Conservation (phyloP, 2,888 invertebrate genomes). For the Gibbula magus region DNA sequence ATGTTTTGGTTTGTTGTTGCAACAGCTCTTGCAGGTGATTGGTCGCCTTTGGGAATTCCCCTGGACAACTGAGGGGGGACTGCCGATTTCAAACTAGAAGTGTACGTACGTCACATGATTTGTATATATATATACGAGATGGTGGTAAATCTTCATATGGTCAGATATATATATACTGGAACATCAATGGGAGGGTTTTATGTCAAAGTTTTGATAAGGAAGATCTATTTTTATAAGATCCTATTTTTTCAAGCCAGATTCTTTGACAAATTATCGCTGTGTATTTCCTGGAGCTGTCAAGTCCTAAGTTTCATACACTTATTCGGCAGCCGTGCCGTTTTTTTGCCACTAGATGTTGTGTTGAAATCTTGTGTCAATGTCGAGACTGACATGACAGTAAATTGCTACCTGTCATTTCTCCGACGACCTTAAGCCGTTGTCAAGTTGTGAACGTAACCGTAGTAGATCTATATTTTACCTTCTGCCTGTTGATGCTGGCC, state of each 20-base stretch:
- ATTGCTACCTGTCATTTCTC: conserved; percentile 7
- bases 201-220: conserved; percentile 31
- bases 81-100: neutral
- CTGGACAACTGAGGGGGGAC: conserved; percentile 22
- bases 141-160: conserved; percentile 17
- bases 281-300: neutral
- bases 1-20: conserved; percentile 23
- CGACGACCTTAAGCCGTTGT: conserved; percentile 19
- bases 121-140: conserved; percentile 26
- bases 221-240: conserved; percentile 35
- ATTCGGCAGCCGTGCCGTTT: conserved; percentile 1
- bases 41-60: conserved; percentile 8
- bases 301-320: conserved; percentile 18
- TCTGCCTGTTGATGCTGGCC: neutral
- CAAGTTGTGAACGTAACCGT: conserved; percentile 17
- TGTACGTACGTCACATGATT: conserved; percentile 10
- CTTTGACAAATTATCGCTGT: conserved; percentile 26
- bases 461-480: conserved; percentile 2
- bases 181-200: conserved; percentile 10
- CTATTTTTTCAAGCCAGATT: conserved; percentile 32
- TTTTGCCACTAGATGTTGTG: conserved; percentile 23
- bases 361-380: conserved; percentile 19
- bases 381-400: neutral
- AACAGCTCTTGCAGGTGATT: conserved; percentile 18
- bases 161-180: conserved; percentile 25